phyloP scores from a whole-genome alignment of 1,140 invertebrate genomes.

The Macrosteles quadrilineatus region DNA sequence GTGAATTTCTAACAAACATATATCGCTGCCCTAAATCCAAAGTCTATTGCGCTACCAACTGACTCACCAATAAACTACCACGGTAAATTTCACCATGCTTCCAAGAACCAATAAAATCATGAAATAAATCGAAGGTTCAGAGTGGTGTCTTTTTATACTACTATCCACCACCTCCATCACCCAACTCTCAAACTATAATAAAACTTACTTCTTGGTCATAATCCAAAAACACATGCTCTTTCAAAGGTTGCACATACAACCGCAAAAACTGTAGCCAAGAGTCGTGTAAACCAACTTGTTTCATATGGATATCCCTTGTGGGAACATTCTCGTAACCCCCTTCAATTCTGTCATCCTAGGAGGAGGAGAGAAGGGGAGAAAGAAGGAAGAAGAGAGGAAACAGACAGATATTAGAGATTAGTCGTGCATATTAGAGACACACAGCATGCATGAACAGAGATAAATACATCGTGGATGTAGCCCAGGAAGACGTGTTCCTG shows the following conservation, averaged over 20 bases:
- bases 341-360: conserved; percentile 65
- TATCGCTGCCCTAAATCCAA: too few relatives aligned
- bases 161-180: too few relatives aligned
- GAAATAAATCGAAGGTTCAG: too few relatives aligned
- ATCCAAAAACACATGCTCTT: conserved; percentile 65
- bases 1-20: too few relatives aligned
- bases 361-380: conserved; percentile 38
- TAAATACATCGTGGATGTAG: conserved; percentile 74
- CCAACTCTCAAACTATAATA: too few relatives aligned
- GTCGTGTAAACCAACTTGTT: conserved; percentile 67
- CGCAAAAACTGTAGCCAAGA: conserved; percentile 70
- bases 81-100: too few relatives aligned
- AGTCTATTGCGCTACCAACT: too few relatives aligned
- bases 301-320: conserved; percentile 81
- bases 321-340: conserved; percentile 77
- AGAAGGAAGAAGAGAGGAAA: conserved; percentile 27
- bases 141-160: too few relatives aligned
- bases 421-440: conserved; percentile 43
- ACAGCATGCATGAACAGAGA: conserved; percentile 18
- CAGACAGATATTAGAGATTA: conserved; percentile 46
- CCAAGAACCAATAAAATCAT: too few relatives aligned
- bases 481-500: conserved; percentile 92
- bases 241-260: conserved; percentile 66
- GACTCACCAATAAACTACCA: too few relatives aligned
- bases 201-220: conserved; percentile 52